These are phyloP conservation scores for Drosophila buzzatii DNA, from an alignment of 2,888 invertebrate genomes.

Conservation along the genomic window DNA sequence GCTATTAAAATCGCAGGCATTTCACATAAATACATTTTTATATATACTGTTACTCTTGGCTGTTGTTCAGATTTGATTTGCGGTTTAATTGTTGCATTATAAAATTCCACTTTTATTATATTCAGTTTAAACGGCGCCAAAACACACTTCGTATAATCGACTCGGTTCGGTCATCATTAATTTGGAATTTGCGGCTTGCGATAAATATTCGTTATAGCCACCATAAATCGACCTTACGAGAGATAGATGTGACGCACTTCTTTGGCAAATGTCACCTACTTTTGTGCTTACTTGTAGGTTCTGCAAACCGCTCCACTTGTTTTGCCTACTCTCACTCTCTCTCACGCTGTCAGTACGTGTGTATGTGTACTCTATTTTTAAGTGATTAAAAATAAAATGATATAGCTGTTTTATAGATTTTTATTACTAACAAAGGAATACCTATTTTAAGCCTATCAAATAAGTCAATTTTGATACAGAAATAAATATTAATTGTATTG, in stretches of 20 bases:
- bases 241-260: constrained; percentile 40
- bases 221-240: constrained; percentile 54
- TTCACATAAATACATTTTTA: constrained; percentile 3
- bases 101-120: constrained; percentile 45
- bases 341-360: too few relatives aligned
- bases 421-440: too few relatives aligned
- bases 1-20: constrained; percentile 61
- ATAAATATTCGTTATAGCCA: constrained; percentile 64
- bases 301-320: constrained; percentile 14
- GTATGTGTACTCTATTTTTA: constrained; percentile 1
- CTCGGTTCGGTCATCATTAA: constrained; percentile 51
- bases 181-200: constrained; percentile 39
- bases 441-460: too few relatives aligned
- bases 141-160: constrained; percentile 47
- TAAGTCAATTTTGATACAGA: too few relatives aligned
- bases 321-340: not conserved
- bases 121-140: constrained; percentile 71
- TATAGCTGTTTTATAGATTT: too few relatives aligned
- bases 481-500: too few relatives aligned
- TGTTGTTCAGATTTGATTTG: constrained; percentile 44
- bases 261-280: constrained; percentile 22
- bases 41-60: constrained; percentile 12
- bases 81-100: constrained; percentile 66
- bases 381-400: too few relatives aligned
- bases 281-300: constrained; percentile 10